Evolutionary conservation across 2,888 invertebrate species (phyloP).

Genomic region (Artemia sinica): DNA sequence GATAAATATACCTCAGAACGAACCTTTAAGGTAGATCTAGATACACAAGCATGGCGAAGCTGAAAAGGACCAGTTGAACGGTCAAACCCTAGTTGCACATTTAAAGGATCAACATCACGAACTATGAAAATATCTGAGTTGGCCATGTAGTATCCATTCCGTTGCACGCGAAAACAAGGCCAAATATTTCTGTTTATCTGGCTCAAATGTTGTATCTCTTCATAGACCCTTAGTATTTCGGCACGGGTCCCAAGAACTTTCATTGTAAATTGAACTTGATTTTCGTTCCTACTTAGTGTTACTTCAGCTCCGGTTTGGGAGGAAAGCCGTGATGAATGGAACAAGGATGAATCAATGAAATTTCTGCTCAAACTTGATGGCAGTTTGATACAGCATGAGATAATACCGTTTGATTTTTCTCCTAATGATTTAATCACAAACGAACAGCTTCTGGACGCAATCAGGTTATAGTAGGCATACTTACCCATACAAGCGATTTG

Average conservation of each 20-base stretch:
- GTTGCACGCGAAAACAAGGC: background rate
- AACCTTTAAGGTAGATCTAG: background rate
- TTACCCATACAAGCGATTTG: background rate
- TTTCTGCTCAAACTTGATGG: background rate
- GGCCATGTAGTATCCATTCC: constrained; percentile 12
- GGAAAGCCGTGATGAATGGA: constrained; percentile 8
- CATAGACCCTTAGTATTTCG: constrained; percentile 14
- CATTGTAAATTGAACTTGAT: background rate
- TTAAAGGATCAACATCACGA: background rate
- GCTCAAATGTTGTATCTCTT: constrained; percentile 11
- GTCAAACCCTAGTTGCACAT: background rate
- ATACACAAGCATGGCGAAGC: background rate
- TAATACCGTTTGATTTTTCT: background rate
- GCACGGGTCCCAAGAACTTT: background rate
- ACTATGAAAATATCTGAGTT: constrained; percentile 11
- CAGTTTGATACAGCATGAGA: background rate
- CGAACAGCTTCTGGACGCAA: background rate
- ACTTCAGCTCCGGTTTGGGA: constrained; percentile 14
- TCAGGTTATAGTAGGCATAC: constrained; percentile 4
- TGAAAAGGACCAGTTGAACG: constrained; percentile 13
- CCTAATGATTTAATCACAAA: constrained; percentile 2
- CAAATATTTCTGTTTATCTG: too few species aligned
- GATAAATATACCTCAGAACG: background rate
- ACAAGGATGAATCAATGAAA: background rate
- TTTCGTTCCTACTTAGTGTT: background rate